Base-by-base conservation (phyloP, 2,113 vertebrate genomes). In the Leuciscus idus region DNA sequence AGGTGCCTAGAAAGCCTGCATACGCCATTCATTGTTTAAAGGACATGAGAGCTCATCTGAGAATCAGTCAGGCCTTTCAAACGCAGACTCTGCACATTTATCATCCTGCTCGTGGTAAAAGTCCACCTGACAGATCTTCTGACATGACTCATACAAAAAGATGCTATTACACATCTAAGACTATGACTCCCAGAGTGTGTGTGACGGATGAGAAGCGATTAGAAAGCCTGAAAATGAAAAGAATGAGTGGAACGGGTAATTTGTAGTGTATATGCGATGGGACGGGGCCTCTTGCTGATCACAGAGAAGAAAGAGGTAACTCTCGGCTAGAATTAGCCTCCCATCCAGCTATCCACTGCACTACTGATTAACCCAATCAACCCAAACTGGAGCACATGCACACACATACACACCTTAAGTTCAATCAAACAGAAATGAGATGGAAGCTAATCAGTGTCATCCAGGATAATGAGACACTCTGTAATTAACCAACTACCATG, bases 401-500 rank as follows among this genome's bases (percentile, higher is more conserved):
- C 77, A 78, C 50, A 3, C 52, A 87, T 19, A 75, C 3, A 81
- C n/a, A 82, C 62, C 48, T 52, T 62, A 36, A 57, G 59, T 33
- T 85, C 64, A 90, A 90, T 89, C 87, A 92, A 80, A 70, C 57
- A 83, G n/a, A 62, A 77, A 28, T 39, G 4, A 13, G 75, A 84
- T 76, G 61, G 81, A 72, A 89, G 86, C 48, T 87, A 90, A 78
- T 87, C 82, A 88, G 86, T 76, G 64, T 88, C 28, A 88, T 91
- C 75, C 82, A 82, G 83, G 74, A 84, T 88, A 89, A 91, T 85
- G 85, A 90, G 88, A 66, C 84, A 75, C 89, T 76, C 64, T 78
- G 33, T 88, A 33, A 92, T 87, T 91, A 88, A 86, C 85, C 87
- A 89, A 87, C 84, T 43, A 36, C 23, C 33, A 84, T 28, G 59